Evolutionary conservation across 2,797 vertebrate genomes (phyloP), one percentile per base, ranked within the genome.

Genomic region (Amniataba percoides): DNA sequence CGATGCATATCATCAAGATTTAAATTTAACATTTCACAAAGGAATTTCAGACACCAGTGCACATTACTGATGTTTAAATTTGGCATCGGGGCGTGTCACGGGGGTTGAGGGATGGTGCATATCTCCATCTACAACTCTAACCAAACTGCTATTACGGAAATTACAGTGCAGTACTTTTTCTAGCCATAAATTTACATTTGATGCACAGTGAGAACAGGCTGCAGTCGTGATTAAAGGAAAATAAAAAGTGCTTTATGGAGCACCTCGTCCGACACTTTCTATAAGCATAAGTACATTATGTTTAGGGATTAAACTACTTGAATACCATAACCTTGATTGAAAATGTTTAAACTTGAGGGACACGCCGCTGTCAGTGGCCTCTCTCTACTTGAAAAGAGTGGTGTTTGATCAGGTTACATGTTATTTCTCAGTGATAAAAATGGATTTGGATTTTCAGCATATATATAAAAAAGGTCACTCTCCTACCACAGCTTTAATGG

Each of bases 1-100:
- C 92, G 94, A 95, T 96, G 93, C 93, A 93, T 91, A 94, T 96
- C 95, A 93, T 96, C 94, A 95, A 94, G 95, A 94, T 92, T 92
- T 92, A 92, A 92, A 95, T 95, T 84, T 90, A 93, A 93, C 90
- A 93, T 94, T 93, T 92, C 78, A 87, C 84, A 84, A 79, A 68
- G 67, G 85, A 81, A 78, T 88, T 87, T 91, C 84, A 87, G 85
- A 87, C 81, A 59, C 65, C 76, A 71, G 76, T 84, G 87, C 85
- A 87, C 84, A 87, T 87, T 86, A 89, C 73, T 90, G 85, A 91
- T 90, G 89, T 89, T 89, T 90, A 89, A 87, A 91, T 91, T 85
- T 85, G 81, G 78, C 71, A 85, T 64, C 19, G 75, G 82, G 87
- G 87, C 40, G 68, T 76, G 71, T 80, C 77, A 62, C 1, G 11